Evolutionary conservation across 2,888 invertebrate genomes (phyloP).

Genomic region (Pegoplata infirma): DNA sequence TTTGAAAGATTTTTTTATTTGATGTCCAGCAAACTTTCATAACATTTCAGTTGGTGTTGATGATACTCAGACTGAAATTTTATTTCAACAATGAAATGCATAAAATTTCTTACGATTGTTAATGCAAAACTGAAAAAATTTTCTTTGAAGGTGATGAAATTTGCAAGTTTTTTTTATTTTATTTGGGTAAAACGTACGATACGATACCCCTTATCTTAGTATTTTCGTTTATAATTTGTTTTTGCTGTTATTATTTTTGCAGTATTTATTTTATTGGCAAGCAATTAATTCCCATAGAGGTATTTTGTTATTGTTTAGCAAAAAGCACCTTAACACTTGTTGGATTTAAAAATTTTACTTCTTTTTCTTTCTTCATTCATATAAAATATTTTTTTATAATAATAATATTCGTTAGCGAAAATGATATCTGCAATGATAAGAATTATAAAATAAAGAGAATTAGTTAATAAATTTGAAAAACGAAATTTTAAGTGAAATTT

Average conservation of each 20-base stretch:
- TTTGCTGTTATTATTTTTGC: too few species aligned
- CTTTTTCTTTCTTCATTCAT: slow-evolving; percentile 53
- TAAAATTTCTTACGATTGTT: neutral
- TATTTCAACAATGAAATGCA: neutral
- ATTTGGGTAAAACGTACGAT: neutral
- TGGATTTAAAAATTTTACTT: slow-evolving; percentile 34
- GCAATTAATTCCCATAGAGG: slow-evolving; percentile 35
- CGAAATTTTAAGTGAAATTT: neutral
- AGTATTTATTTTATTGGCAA: slow-evolving; percentile 48
- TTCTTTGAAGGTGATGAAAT: neutral
- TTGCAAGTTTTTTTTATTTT: slow-evolving; percentile 38
- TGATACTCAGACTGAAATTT: neutral
- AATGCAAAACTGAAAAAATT: neutral
- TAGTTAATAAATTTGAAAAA: slow-evolving; percentile 3
- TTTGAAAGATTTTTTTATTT: neutral
- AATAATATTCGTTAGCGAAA: slow-evolving; percentile 68
- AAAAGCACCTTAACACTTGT: slow-evolving; percentile 45
- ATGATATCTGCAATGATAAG: slow-evolving; percentile 71
- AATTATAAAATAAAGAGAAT: slow-evolving; percentile 40
- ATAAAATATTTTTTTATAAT: slow-evolving; percentile 62
- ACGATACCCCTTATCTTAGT: slow-evolving; percentile 37
- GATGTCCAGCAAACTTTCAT: neutral
- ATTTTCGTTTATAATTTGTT: slow-evolving; percentile 14
- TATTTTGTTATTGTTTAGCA: slow-evolving; percentile 35
- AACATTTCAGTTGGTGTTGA: neutral